phyloP scores from a whole-genome alignment of 2,113 vertebrate genomes.

The Dicerorhinus sumatrensis region DNA sequence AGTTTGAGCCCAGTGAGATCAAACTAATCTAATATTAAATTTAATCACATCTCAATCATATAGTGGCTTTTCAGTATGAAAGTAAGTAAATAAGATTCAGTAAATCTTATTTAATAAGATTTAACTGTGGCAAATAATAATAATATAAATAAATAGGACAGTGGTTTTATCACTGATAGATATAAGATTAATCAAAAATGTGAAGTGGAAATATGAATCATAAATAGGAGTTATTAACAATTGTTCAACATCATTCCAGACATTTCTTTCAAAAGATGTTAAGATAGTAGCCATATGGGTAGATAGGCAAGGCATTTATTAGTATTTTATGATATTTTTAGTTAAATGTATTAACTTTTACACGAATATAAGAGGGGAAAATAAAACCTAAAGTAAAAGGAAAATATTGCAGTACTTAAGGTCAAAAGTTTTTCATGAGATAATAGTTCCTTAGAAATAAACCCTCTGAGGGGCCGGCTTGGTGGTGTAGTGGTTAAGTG shows the following conservation, averaged over 20 bases:
- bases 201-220: not conserved
- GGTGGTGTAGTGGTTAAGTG: too few relatives aligned
- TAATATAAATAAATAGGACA: not conserved
- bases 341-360: not conserved
- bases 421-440: not conserved
- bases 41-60: not conserved
- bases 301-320: not conserved
- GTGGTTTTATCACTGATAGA: not conserved
- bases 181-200: not conserved
- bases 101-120: not conserved
- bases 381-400: not conserved
- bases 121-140: not conserved
- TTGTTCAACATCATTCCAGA: not conserved
- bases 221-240: not conserved
- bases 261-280: not conserved
- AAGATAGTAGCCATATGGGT: not conserved
- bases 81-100: too few relatives aligned
- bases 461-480: not conserved
- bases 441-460: not conserved
- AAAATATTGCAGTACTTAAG: not conserved
- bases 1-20: not conserved
- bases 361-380: not conserved
- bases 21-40: not conserved
- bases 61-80: not conserved
- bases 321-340: not conserved